A percentile compares a stretch with the other conserved stretches of the same genome.
Evolutionary conservation across 1,140 invertebrate genomes (phyloP).

Genomic region (Zaprionus capensis): DNA sequence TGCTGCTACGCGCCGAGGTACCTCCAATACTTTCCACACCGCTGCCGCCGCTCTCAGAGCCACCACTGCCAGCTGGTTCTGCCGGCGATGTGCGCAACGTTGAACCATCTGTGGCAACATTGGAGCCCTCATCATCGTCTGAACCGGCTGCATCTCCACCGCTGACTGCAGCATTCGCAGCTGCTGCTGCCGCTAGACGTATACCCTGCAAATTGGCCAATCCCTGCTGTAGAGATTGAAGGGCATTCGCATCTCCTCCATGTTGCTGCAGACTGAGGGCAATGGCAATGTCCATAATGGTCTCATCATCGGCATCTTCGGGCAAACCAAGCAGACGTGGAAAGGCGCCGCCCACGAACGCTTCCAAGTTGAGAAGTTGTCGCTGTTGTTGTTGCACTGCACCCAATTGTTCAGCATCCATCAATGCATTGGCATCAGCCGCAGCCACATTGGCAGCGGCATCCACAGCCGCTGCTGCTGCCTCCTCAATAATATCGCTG

Average conservation of each 20-base stretch:
- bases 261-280: constrained; percentile 95
- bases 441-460: constrained; percentile 47
- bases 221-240: constrained; percentile 81
- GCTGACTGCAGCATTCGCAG: constrained; percentile 86
- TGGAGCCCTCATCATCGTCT: constrained; percentile 97
- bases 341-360: constrained; percentile 88
- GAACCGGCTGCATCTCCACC: constrained; percentile 90
- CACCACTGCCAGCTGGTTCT: constrained; percentile 88
- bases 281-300: constrained; percentile 98
- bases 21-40: constrained; percentile 95
- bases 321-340: constrained; percentile 93
- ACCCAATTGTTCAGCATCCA: constrained; percentile 18
- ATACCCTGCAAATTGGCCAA: constrained; percentile 79
- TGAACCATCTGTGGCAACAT: constrained; percentile 95
- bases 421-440: constrained; percentile 35
- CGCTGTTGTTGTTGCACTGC: constrained; percentile 12
- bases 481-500: constrained; percentile 64
- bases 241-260: constrained; percentile 66
- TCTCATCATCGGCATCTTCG: constrained; percentile 96
- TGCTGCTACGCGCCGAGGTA: constrained; percentile 95
- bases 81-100: constrained; percentile 95
- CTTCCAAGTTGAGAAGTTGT: constrained; percentile 87
- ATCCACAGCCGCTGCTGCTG: constrained; percentile 64
- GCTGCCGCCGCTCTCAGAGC: constrained; percentile 94
- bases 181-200: constrained; percentile 66